Evolutionary conservation across 2,888 invertebrate genomes (phyloP).

Genomic region (Lithophane socia): DNA sequence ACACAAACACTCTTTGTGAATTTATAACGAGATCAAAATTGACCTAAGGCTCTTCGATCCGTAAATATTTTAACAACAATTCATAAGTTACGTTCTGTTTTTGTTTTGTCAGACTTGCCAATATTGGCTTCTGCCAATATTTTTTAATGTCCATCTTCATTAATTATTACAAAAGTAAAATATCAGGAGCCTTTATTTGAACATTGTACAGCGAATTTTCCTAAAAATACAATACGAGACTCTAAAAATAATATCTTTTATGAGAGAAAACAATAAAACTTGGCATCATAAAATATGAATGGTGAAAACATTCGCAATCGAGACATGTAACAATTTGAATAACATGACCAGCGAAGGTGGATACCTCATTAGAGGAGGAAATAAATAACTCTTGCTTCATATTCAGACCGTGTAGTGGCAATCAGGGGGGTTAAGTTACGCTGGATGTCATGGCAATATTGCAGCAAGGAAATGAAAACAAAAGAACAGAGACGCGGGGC

Average conservation of each 20-base stretch:
- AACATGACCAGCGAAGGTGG: constrained; percentile 70
- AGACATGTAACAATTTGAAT: constrained; percentile 70
- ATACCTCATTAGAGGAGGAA: constrained; percentile 72
- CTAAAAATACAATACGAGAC: constrained; percentile 46
- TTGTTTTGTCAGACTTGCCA: constrained; percentile 9
- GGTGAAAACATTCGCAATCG: constrained; percentile 70
- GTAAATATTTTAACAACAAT: constrained; percentile 39
- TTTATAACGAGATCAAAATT: constrained; percentile 41
- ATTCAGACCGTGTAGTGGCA: constrained; percentile 69
- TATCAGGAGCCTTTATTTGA: neutral
- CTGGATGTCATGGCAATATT: constrained; percentile 82
- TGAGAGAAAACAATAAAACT: constrained; percentile 64
- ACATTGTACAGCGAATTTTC: constrained; percentile 31
- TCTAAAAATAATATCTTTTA: constrained; percentile 56
- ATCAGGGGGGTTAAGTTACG: constrained; percentile 76
- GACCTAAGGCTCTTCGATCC: neutral
- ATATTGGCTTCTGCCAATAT: constrained; percentile 10
- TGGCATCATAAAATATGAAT: constrained; percentile 65
- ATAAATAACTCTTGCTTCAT: constrained; percentile 69
- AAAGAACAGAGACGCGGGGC: constrained; percentile 71
- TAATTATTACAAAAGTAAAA: neutral
- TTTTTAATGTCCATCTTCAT: constrained; percentile 4
- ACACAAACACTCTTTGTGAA: constrained; percentile 54
- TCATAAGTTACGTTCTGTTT: constrained; percentile 7
- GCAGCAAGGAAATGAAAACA: constrained; percentile 81